Evolutionary conservation across 2,888 invertebrate genomes (phyloP), one percentile per base, ranked within the genome.

Genomic region (Neoscelio sp.): DNA sequence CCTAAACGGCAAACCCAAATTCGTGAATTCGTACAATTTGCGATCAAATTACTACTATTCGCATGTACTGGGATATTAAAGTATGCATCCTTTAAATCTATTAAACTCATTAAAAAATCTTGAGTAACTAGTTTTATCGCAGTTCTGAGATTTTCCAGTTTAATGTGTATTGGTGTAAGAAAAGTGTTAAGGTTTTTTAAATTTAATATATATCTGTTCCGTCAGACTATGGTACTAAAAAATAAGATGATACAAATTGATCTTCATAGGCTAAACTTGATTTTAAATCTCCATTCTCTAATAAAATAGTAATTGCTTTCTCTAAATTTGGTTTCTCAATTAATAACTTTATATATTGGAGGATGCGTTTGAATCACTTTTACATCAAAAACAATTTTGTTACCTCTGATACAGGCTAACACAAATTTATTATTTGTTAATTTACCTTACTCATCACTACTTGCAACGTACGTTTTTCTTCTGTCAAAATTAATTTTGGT

Each of bases 91-190:
- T 78, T 35, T 4, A 80, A 12, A 33, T 80, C 78, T 0, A 81
- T 35, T 3, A 10, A 23, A 6, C 54, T 26, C 74, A 81, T 74
- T 6, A 60, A 60, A 30, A 30, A 12, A 20, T 35, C 33, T 54
- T n/a, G 50, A 13, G 28, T 40, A 26, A 80, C 13, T 35, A 78
- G 38, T 20, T 62, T 76, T n/a, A 50, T 35, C 1, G 65, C 82
- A 26, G 81, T 81, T 74, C 78, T 74, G 13, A 80, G 15, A 82
- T 23, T 62, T 83, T n/a, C n/a, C n/a, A n/a, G n/a, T n/a, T n/a
- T 82, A 71, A 82, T 82, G 48, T 82, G 82, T 1, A 52, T 13
- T 3, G 64, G n/a, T n/a, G n/a, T n/a, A n/a, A n/a, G 15, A 28
- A 62, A 78, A 2, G 42, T 28, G 26, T 80, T 76, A 12, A 81